phyloP scores from a whole-genome alignment of 2,113 vertebrate species.

The Morone saxatilis region DNA sequence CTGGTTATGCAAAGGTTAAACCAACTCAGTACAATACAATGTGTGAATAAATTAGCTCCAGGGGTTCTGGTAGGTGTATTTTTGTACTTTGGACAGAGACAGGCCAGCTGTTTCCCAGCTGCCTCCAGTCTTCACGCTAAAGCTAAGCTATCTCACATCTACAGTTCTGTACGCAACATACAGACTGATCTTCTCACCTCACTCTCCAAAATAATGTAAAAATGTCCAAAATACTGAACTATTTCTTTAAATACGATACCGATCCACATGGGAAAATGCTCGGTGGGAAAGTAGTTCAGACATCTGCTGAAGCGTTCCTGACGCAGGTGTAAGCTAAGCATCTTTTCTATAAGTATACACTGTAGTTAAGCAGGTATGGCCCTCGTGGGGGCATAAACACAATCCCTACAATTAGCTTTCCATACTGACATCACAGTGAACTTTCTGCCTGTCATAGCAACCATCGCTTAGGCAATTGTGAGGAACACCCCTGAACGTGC shows the following conservation, averaged over 20 bases:
- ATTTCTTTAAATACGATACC: too few relatives aligned
- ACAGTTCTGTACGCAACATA: not conserved
- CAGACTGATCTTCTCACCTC: too few relatives aligned
- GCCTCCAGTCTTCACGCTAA: not conserved
- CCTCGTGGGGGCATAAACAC: not conserved
- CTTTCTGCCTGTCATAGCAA: not conserved
- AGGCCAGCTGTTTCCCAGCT: not conserved
- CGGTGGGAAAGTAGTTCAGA: not conserved
- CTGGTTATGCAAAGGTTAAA: not conserved
- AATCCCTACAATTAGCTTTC: not conserved
- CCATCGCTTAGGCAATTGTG: not conserved
- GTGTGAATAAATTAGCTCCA: too few relatives aligned
- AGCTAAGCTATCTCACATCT: not conserved
- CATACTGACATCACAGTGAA: not conserved
- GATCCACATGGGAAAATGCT: not conserved
- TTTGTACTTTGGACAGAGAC: not conserved
- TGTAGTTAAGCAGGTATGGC: not conserved
- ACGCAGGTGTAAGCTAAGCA: conserved; percentile 5
- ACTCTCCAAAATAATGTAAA: too few relatives aligned
- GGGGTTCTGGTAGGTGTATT: not conserved
- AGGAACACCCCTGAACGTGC: not conserved
- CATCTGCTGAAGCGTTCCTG: not conserved
- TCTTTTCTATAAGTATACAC: not conserved
- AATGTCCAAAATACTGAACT: too few relatives aligned
- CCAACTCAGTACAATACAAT: not conserved